Percentiles rank a stretch among this genome's conserved stretches.
Conservation (phyloP, 2,888 invertebrate genomes). For the Minunthozetes semirufus region DNA sequence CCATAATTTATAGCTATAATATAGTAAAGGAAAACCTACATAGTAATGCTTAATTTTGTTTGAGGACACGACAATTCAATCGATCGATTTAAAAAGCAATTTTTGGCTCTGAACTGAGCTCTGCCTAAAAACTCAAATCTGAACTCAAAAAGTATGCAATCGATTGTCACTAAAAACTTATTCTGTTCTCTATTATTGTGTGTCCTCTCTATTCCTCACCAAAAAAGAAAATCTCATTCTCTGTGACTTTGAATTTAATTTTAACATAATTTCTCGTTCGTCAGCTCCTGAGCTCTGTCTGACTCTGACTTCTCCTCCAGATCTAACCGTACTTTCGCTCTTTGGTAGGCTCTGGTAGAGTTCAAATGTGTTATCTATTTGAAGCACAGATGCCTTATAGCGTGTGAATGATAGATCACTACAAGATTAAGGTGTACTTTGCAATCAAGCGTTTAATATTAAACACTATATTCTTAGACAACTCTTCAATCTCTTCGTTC, state of each 20-base stretch:
- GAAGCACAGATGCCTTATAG: conserved; percentile 17
- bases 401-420: conserved; percentile 20
- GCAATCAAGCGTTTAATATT: conserved; percentile 25
- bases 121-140: neutral
- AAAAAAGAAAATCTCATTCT: neutral
- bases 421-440: conserved; percentile 26
- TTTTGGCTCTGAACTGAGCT: neutral
- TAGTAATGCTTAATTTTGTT: no score
- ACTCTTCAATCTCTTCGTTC: neutral
- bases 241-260: neutral
- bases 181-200: no score
- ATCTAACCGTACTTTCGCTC: no score
- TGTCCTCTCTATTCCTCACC: neutral
- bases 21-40: no score
- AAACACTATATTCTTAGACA: neutral
- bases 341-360: neutral
- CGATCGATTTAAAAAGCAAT: no score
- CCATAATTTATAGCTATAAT: no score
- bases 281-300: neutral
- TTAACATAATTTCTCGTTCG: neutral
- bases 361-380: conserved; percentile 18
- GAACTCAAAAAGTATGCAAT: neutral
- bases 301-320: neutral
- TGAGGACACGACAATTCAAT: no score
- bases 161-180: neutral